Base-by-base conservation (phyloP, 2,113 vertebrate genomes). In the Morone saxatilis region DNA sequence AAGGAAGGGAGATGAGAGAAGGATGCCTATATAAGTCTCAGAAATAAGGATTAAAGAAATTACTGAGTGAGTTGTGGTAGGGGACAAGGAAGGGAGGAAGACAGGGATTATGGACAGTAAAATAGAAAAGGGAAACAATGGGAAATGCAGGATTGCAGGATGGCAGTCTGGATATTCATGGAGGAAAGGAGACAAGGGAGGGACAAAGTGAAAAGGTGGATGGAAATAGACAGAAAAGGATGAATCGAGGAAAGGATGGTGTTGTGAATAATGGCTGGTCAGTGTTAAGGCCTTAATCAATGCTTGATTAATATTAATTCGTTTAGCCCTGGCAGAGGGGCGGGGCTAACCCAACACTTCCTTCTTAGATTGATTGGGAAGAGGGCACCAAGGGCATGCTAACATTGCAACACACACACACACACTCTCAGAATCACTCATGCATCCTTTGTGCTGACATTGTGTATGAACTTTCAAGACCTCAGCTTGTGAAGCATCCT, bases 241-340 rank as follows among this genome's bases (percentile, higher is more conserved):
- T 60, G 31, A 67, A 61, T 47, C 22, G 25, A 80, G 76, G 50
- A 69, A 75, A 76, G 86, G 79, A 66, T 51, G 71, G 57, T 80
- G 73, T 66, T 88, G 91, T 95, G 94, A 95, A 89, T 94, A 95
- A 95, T 94, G 91, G 84, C 86, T 71, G 80, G 31, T 84, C 86
- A 76, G 87, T 87, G 82, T 93, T 94, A 91, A 93, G 84, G 87
- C 91, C 89, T 92, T 94, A 95, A 96, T 95, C 95, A 92, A 95
- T 95, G 94, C 91, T 92, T 94, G 93, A 95, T 96, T 95, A 95
- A 96, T 95, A 94, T 95, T 94, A 93, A 95, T 94, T 93, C 51
- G 45, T 93, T 91, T 88, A 91, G 71, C 88, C 84, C 78, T 84
- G 66, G 79, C 88, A 93, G 88, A 81, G 91, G 92, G 93, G 89